Percentiles rank a stretch among this genome's conserved stretches.
Evolutionary conservation across 2,888 invertebrate genomes (phyloP).

Genomic region (Prosapia bicincta): DNA sequence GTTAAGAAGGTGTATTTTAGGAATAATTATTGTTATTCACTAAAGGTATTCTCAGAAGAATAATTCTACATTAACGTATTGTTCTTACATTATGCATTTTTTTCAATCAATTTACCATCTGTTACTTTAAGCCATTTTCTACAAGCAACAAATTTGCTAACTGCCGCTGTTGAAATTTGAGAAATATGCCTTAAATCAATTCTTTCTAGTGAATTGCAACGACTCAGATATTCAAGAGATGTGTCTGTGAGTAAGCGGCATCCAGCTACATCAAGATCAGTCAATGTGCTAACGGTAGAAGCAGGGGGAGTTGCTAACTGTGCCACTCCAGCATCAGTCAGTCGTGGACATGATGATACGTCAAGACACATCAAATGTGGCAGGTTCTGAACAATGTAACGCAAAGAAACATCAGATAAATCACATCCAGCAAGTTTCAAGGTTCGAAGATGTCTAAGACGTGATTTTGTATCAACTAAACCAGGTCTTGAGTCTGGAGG

Average conservation of each 20-base stretch:
- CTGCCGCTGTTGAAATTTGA: slow-evolving; percentile 74
- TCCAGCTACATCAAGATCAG: slow-evolving; percentile 74
- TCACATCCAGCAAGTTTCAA: slow-evolving; percentile 83
- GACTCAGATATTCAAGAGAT: slow-evolving; percentile 74
- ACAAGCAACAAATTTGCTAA: slow-evolving; percentile 68
- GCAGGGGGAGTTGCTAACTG: slow-evolving; percentile 75
- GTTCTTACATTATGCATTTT: neutral
- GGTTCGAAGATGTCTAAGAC: slow-evolving; percentile 70
- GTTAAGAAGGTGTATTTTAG: neutral
- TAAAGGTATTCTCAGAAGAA: neutral
- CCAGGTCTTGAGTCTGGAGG: slow-evolving; percentile 82
- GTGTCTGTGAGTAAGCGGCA: slow-evolving; percentile 79
- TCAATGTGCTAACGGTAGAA: slow-evolving; percentile 57
- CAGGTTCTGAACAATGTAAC: slow-evolving; percentile 71
- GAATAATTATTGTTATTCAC: neutral
- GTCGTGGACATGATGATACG: slow-evolving; percentile 79
- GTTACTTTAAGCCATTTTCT: slow-evolving; percentile 27
- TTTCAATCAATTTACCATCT: slow-evolving; percentile 33
- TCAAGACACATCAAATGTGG: slow-evolving; percentile 72
- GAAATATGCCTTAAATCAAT: slow-evolving; percentile 77
- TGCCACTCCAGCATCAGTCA: slow-evolving; percentile 88
- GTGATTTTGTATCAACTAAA: slow-evolving; percentile 67
- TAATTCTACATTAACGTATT: neutral
- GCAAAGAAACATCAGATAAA: slow-evolving; percentile 82
- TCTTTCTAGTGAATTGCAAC: slow-evolving; percentile 60